Evolutionary conservation across 2,797 vertebrate genomes (phyloP).

Genomic region (Chloroceryle inda): DNA sequence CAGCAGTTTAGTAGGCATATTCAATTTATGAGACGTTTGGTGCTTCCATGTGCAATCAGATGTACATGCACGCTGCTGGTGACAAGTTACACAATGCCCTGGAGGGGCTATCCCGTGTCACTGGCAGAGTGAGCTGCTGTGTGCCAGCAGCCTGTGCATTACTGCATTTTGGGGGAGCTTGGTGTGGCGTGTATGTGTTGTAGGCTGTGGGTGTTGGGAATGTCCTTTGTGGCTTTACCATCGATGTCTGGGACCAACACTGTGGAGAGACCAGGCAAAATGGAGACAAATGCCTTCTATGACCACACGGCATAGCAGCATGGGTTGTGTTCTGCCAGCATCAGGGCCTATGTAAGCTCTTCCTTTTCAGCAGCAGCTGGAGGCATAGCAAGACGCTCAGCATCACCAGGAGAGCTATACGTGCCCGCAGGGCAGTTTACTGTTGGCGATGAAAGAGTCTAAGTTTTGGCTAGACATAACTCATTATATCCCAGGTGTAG

Average conservation of each 20-base stretch:
- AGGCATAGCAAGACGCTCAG: not conserved
- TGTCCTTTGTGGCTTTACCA: not conserved
- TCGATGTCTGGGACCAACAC: not conserved
- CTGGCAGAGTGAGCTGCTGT: not conserved
- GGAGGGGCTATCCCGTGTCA: fast-evolving
- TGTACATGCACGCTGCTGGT: fast-evolving
- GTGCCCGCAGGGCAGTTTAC: not conserved
- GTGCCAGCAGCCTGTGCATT: fast-evolving
- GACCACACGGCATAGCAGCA: not conserved
- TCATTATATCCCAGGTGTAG: constrained; percentile 28
- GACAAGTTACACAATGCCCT: not conserved
- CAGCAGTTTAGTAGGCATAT: not conserved
- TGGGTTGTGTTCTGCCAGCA: fast-evolving
- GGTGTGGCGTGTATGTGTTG: fast-evolving
- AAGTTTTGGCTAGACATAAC: not conserved
- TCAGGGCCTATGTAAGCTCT: not conserved
- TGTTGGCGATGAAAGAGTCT: not conserved
- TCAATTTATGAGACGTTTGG: not conserved
- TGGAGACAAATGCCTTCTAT: not conserved
- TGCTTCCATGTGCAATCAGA: not conserved
- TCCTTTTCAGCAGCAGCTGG: not conserved
- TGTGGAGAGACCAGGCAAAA: not conserved
- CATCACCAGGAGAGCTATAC: not conserved
- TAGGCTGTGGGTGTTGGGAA: not conserved
- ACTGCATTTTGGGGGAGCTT: not conserved